phyloP scores from a whole-genome alignment of 2,113 vertebrate genomes.

The Neofelis nebulosa region DNA sequence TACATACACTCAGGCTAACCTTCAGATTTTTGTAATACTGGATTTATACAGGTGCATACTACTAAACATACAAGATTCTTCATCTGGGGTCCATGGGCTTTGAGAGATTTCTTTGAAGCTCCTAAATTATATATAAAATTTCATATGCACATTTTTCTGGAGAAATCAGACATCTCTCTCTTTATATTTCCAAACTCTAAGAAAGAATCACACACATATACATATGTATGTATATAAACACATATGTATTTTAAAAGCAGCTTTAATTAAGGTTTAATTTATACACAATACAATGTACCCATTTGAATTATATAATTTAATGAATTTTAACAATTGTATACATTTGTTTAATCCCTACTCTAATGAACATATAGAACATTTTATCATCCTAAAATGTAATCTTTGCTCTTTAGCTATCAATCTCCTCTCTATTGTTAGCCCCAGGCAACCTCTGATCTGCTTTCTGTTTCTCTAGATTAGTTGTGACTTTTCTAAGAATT shows the following conservation, averaged over 20 bases:
- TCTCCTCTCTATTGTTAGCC: neutral
- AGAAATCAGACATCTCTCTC: neutral
- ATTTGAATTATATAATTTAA: conserved; percentile 13
- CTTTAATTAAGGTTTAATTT: conserved; percentile 7
- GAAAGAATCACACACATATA: neutral
- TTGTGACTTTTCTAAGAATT: conserved; percentile 25
- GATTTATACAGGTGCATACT: neutral
- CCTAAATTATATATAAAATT: neutral
- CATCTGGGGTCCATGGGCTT: neutral
- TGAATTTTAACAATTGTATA: conserved; percentile 11
- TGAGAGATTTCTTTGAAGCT: neutral
- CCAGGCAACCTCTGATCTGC: neutral
- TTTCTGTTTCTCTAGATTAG: neutral
- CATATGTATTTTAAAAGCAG: neutral
- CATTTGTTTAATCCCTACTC: neutral
- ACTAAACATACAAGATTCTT: neutral
- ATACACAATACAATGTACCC: neutral
- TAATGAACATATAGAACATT: neutral
- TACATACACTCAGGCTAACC: neutral
- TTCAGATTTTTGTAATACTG: neutral
- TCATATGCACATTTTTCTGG: neutral
- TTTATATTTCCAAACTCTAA: conserved; percentile 27
- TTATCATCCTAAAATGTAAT: neutral
- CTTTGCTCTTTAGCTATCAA: neutral
- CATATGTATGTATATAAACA: neutral